Evolutionary conservation across 2,113 vertebrate genomes (phyloP), one percentile per base, ranked within the genome.

Genomic region (Odontesthes bonariensis): DNA sequence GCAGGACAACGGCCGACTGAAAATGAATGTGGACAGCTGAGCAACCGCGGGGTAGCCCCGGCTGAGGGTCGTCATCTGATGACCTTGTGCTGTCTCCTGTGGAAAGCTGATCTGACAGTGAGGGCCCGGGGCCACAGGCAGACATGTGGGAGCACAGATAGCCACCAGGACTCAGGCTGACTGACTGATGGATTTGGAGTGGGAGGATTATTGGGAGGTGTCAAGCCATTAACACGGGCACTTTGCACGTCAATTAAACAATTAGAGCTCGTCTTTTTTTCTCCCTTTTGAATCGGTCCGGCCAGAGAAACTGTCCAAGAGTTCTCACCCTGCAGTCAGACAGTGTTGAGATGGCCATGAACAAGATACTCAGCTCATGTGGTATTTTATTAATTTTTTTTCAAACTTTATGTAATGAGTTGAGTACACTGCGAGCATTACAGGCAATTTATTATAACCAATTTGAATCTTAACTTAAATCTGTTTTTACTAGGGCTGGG

Each of bases 51-150:
- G 88, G 85, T 35, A 77, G 79, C 81, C 88, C 71, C 23, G 58
- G 75, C 52, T 38, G 9, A 67, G 81, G 82, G 81, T 89, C 72
- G 14, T 54, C 71, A 3, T 89, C 86, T 79, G 75, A 90, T 92
- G 86, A 92, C 92, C 92, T 93, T 93, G 92, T 86, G 84, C 80
- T 87, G 82, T 89, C 88, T 89, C 83, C 82, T 49, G 77, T 82
- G 72, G 77, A 90, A 88, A 92, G 75, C 64, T 68, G 84, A 92
- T 92, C 88, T 92, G 92, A 93, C 92, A 93, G 89, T 63, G 20
- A 20, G 54, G 58, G 82, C 92, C 75, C 1, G 8, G 49, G 82
- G 92, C 82, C 9, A 2, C 31, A 20, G 60, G 79, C 81, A 68
- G 72, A 77, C 79, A 63, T 61, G 78, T 58, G 62, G 42, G 53